Base-by-base conservation (phyloP, 2,113 vertebrate genomes). In the Machaerirhynchus nigripectus region DNA sequence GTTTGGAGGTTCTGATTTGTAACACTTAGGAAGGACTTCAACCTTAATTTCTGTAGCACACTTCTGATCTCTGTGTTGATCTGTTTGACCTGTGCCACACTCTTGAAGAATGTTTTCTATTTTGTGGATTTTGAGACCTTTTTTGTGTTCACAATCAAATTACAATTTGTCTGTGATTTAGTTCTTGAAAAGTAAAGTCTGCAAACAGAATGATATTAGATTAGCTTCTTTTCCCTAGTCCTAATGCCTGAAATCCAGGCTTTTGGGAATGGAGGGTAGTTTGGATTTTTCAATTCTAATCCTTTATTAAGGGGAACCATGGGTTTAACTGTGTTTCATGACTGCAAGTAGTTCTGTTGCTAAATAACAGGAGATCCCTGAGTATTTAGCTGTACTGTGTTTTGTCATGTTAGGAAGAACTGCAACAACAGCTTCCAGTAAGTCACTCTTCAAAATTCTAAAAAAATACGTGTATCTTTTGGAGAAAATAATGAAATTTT, bases 31-130 rank as follows among this genome's bases (percentile, higher is more conserved):
- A 59, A 22, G 11, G 26, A 68, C 31, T 57, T 76, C 49, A 49
- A 10, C 39, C 63, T 70, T 65, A 35, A 61, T 19, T 79, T 86
- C 11, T 42, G 26, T 74, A 61, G 21, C 60, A 35, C 9, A 2
- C 24, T 49, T 6, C 9, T 44, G 22, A 27, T 55, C 5, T 57
- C 81, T 35, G 23, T 46, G 15, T 67, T 68, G n/a, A 37, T 88
- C 15, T 2, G 4, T 81, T 74, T 90, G 42, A 52, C 1, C 5
- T 75, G 55, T 9, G 3, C 4, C 11, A 30, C 0, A 0, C 3
- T 50, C 2, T 39, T 67, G 40, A 75, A 33, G 31, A 82, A 35
- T 44, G 19, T 47, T 86, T 83, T 68, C 18, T 57, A 22, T 37
- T 75, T 71, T 87, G 24, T 86, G 39, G 50, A 35, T 86, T 75